Evolutionary conservation across 2,888 invertebrate species (phyloP), one percentile per base, ranked within the genome.

Genomic region (Torymus texanus): DNA sequence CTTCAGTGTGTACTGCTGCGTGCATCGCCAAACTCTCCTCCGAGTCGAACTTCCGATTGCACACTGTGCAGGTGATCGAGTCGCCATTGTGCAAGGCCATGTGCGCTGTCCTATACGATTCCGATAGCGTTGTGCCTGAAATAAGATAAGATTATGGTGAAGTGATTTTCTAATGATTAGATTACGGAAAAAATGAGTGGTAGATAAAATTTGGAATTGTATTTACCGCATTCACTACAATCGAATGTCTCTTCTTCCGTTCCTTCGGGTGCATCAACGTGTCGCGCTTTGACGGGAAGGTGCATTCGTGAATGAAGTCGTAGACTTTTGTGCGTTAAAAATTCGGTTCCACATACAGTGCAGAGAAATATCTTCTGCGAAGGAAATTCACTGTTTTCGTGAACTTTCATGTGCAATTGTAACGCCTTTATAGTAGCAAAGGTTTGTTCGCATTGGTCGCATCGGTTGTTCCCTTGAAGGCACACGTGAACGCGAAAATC

Each of bases 221-320:
- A 41, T 41, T 41, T 86, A 89, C 90, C 90, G 75, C 90, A 90
- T 75, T 90, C 90, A 13, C 80, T 83, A 65, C 90, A 90, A 0
- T 87, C 88, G 24, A 90, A 90, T 11, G 87, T 88, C 13, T 86
- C 86, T 61, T 84, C 86, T 29, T 84, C 83, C 0, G 88, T 88
- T 55, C 90, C 90, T 75, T 89, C 90, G 0, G 90, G 90, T 41
- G 90, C 90, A 8, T 92, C 91, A 0, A 91, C 90, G 72, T 90
- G 90, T 84, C 91, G 92, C 83, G 90, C 91, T 88, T 93, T 93
- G 5, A 94, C 91, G 3, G 95, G 94, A 55, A 94, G 93, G 84
- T 95, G 95, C 93, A 95, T 95, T 81, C 95, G 92, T 84, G 92
- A 93, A 86, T 95, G 95, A 66, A 95, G 90, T 84, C 94, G 91